Percentiles rank a stretch among this genome's conserved stretches.
These are phyloP conservation scores for Anneissia japonica DNA, from an alignment of 35 echinoderm and acorn worm species.

Conservation along the genomic window DNA sequence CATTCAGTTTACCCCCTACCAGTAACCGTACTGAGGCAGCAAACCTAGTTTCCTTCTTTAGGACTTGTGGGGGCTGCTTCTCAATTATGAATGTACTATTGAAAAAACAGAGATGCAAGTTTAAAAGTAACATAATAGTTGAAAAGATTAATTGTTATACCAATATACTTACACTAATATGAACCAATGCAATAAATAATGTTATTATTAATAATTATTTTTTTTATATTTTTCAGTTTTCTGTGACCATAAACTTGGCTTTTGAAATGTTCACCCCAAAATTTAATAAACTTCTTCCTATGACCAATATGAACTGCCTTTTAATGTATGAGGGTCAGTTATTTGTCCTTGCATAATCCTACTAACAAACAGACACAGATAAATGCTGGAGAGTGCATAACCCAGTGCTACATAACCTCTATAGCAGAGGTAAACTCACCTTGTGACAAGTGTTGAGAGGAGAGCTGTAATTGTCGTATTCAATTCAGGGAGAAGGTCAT, in stretches of 20 bases:
- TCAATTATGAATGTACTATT: slow-evolving; percentile 82
- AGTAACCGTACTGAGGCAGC: slow-evolving; percentile 92
- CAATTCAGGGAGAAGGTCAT: slow-evolving; percentile 66
- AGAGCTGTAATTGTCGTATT: slow-evolving; percentile 80
- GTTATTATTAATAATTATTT: no score
- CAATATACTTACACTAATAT: no score
- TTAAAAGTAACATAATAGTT: no score
- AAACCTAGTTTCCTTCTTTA: slow-evolving; percentile 96
- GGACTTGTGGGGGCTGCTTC: slow-evolving; percentile 91
- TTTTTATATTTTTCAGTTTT: no score
- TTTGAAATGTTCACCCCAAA: no score
- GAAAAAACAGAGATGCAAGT: background rate
- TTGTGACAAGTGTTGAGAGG: slow-evolving; percentile 88
- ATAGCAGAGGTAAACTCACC: slow-evolving; percentile 16
- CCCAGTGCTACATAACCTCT: background rate
- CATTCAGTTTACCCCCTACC: slow-evolving; percentile 95
- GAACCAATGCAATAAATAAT: no score
- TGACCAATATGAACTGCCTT: no score
- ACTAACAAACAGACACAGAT: background rate
- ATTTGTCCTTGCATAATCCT: background rate
- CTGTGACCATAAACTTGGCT: no score
- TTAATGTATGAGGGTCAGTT: no score
- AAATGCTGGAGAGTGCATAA: background rate
- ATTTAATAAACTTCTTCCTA: no score
- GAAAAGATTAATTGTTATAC: no score